Percentiles rank a stretch among this genome's conserved stretches.
Evolutionary conservation across 2,113 vertebrate species (phyloP).

Genomic region (Vulpes ferrilata): DNA sequence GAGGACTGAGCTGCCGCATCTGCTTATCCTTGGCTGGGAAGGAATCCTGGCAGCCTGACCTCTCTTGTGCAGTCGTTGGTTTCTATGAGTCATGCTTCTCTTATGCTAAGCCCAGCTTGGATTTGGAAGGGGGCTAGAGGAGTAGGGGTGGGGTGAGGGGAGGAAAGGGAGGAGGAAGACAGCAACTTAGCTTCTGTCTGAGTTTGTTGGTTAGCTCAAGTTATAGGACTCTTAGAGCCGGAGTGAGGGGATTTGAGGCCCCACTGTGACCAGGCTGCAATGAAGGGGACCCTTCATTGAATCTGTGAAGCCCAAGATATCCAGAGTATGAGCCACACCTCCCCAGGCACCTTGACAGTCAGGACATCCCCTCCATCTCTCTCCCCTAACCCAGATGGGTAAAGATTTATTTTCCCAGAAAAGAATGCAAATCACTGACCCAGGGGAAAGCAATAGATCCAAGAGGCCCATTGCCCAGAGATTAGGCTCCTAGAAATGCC

Average conservation of each 20-base stretch:
- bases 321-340: background rate
- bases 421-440: slow-evolving; percentile 34
- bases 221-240: slow-evolving; percentile 28
- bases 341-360: background rate
- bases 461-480: background rate
- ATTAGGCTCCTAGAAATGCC: background rate
- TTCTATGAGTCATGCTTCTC: slow-evolving; percentile 73
- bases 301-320: background rate
- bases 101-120: slow-evolving; percentile 64
- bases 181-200: slow-evolving; percentile 32
- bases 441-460: background rate
- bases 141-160: background rate
- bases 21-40: slow-evolving; percentile 62
- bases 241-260: background rate
- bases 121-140: slow-evolving; percentile 45
- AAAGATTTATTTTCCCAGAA: background rate
- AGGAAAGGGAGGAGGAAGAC: slow-evolving; percentile 42
- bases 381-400: background rate
- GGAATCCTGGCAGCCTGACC: slow-evolving; percentile 62
- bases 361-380: background rate
- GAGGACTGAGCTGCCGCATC: slow-evolving; percentile 19
- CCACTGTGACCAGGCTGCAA: slow-evolving; percentile 1
- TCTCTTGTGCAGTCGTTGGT: slow-evolving; percentile 36
- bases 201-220: slow-evolving; percentile 40
- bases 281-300: background rate